phyloP scores from a whole-genome alignment of 2,797 vertebrate species.

The Leuciscus waleckii region DNA sequence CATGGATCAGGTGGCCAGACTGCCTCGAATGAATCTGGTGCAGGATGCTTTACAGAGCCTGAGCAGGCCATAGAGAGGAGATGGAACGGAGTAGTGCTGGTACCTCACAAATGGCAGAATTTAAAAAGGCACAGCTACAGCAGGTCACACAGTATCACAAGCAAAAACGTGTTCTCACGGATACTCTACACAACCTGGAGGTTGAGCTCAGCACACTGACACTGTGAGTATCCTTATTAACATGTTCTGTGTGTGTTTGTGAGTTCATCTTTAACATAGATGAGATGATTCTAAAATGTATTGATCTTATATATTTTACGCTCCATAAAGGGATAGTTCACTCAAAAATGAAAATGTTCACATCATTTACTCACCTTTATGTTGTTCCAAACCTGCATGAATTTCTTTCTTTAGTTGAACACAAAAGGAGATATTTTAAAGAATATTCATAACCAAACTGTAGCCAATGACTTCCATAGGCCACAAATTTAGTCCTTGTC shows the following conservation, averaged over 20 bases:
- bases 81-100: slow-evolving; percentile 78
- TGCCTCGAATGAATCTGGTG: slow-evolving; percentile 49
- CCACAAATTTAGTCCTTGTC: too few species aligned
- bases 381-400: too few species aligned
- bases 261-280: not conserved
- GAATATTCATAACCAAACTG: too few species aligned
- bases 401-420: too few species aligned
- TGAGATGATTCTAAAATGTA: not conserved
- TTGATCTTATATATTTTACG: not conserved
- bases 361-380: too few species aligned
- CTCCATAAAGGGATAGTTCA: too few species aligned
- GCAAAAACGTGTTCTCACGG: slow-evolving; percentile 71
- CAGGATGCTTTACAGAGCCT: slow-evolving; percentile 40
- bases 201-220: slow-evolving; percentile 81
- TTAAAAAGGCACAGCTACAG: slow-evolving; percentile 81
- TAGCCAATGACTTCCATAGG: too few species aligned
- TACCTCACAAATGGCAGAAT: slow-evolving; percentile 78
- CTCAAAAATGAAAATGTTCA: too few species aligned
- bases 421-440: too few species aligned
- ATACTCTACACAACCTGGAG: slow-evolving; percentile 76
- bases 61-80: slow-evolving; percentile 47
- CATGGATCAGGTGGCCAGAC: slow-evolving; percentile 73
- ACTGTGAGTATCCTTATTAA: slow-evolving; percentile 80
- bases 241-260: not conserved
- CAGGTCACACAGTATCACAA: slow-evolving; percentile 82